Conservation (phyloP, 2,113 vertebrate species). For the Erythrocercus mccallii region DNA sequence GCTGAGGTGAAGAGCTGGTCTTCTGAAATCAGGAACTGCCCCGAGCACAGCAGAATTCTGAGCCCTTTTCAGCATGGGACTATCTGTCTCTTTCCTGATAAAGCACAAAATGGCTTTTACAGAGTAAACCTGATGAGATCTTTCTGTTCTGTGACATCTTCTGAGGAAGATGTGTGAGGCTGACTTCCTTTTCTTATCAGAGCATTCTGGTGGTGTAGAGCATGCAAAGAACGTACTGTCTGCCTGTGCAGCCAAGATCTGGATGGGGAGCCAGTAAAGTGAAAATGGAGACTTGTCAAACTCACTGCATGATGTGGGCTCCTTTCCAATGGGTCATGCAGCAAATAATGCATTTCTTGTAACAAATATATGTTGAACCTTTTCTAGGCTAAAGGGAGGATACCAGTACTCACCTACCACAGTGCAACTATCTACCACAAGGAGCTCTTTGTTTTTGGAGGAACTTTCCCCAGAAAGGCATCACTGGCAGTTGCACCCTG, state of each 20-base stretch:
- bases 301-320: neutral
- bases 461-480: constrained; percentile 65
- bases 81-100: neutral
- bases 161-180: neutral
- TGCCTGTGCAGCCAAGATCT: neutral
- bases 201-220: neutral
- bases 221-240: neutral
- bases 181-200: neutral
- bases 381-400: constrained; percentile 79
- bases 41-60: neutral
- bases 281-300: neutral
- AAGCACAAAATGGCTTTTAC: neutral
- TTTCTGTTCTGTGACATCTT: neutral
- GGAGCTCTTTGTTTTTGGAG: constrained; percentile 89
- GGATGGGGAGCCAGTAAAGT: neutral
- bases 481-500: constrained; percentile 65
- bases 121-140: neutral
- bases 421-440: constrained; percentile 82
- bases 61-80: neutral
- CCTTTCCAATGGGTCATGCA: neutral
- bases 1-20: neutral
- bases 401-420: constrained; percentile 81
- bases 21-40: neutral
- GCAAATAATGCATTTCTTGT: neutral
- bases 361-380: neutral